phyloP scores from a whole-genome alignment of 2,888 invertebrate genomes.

The Pterostichus madidus region DNA sequence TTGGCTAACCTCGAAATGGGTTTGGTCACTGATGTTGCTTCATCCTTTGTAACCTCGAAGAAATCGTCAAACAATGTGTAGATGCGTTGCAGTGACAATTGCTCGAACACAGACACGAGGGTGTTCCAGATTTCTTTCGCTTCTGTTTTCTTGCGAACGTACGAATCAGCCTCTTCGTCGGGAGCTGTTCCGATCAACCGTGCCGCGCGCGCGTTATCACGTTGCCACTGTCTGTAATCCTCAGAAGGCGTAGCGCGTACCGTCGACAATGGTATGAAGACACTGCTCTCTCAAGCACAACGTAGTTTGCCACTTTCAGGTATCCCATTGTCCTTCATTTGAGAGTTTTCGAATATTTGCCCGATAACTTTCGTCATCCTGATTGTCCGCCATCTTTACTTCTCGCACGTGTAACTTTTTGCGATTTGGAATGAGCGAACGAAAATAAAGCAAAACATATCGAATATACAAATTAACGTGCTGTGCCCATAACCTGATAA shows the following conservation, averaged over 20 bases:
- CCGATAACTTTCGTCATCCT: too few species aligned
- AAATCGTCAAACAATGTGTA: conserved; percentile 69
- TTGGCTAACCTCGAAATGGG: too few species aligned
- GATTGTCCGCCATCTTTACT: too few species aligned
- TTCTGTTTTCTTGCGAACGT: conserved; percentile 69
- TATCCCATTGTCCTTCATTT: conserved; percentile 69
- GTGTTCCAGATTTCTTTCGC: conserved; percentile 69
- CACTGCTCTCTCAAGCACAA: too few species aligned
- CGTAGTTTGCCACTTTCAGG: conserved; percentile 70
- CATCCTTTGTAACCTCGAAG: too few species aligned
- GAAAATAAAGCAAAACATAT: too few species aligned
- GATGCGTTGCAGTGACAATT: conserved; percentile 69
- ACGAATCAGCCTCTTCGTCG: conserved; percentile 68
- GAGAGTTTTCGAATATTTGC: too few species aligned
- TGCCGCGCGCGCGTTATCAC: conserved; percentile 68
- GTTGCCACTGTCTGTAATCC: conserved; percentile 67
- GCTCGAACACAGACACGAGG: conserved; percentile 68
- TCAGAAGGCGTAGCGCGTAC: conserved; percentile 68
- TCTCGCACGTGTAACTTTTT: too few species aligned
- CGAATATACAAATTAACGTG: too few species aligned
- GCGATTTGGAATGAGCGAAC: too few species aligned
- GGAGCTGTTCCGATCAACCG: conserved; percentile 69
- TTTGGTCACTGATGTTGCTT: too few species aligned
- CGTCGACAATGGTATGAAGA: conserved; percentile 67
- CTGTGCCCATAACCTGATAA: too few species aligned